phyloP scores from a whole-genome alignment of 2,113 vertebrate genomes.

The Coturnix japonica region DNA sequence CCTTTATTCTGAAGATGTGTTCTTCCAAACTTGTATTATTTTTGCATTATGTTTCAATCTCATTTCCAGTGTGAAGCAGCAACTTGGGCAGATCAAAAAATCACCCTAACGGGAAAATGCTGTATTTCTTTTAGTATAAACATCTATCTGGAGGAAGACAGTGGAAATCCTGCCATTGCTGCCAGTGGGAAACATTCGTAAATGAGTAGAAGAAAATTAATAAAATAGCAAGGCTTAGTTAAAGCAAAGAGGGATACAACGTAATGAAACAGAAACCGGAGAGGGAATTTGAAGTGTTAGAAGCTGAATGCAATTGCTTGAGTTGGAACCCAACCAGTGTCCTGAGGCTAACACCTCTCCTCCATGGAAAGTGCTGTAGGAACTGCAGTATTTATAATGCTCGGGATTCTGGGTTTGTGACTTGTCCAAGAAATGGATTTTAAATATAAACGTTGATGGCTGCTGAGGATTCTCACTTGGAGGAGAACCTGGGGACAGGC shows the following conservation, averaged over 20 bases:
- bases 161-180: fast-evolving
- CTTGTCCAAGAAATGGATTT: background rate
- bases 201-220: background rate
- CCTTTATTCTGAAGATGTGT: background rate
- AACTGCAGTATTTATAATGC: background rate
- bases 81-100: background rate
- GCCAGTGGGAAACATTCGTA: background rate
- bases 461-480: conserved; percentile 7
- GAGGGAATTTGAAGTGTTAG: background rate
- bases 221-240: background rate
- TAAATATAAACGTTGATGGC: conserved; percentile 25
- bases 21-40: background rate
- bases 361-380: background rate
- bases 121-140: background rate
- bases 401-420: background rate
- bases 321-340: background rate
- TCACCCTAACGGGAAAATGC: background rate
- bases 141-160: background rate
- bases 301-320: conserved; percentile 13
- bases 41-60: background rate
- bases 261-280: background rate
- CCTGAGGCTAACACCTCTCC: conserved; percentile 38
- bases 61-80: background rate
- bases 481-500: background rate
- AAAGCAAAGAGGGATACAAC: background rate